A percentile compares a stretch with the other conserved stretches of the same genome.
Conservation (phyloP, 2,797 vertebrate genomes). For the Labroides dimidiatus region DNA sequence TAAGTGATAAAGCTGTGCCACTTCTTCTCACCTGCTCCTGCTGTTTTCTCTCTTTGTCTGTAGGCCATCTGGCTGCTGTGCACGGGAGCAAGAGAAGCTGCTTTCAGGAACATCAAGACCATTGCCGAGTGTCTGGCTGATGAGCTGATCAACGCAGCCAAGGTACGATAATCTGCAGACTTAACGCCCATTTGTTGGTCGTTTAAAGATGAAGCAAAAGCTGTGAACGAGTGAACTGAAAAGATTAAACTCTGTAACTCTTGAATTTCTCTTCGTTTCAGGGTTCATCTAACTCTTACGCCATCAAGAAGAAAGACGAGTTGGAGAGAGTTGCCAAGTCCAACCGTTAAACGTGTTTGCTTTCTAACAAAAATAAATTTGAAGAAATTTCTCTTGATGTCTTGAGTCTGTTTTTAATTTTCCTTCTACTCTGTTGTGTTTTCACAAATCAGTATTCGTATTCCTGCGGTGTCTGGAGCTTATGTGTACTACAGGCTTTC, state of each 20-base stretch:
- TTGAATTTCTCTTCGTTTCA: conserved; percentile 46
- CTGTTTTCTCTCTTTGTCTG: background rate
- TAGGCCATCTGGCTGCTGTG: conserved; percentile 97
- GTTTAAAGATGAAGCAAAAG: too few relatives aligned
- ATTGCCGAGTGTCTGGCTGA: conserved; percentile 95
- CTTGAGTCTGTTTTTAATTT: background rate
- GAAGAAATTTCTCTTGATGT: conserved; percentile 43
- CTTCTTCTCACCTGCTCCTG: background rate
- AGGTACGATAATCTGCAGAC: conserved; percentile 78
- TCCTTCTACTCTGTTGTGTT: too few relatives aligned
- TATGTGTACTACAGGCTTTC: too few relatives aligned
- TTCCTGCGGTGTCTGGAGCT: too few relatives aligned
- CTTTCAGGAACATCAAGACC: conserved; percentile 97
- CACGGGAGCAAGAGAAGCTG: conserved; percentile 94
- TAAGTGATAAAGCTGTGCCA: background rate
- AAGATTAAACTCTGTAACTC: background rate
- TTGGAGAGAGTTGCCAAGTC: conserved; percentile 97
- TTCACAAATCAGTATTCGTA: background rate
- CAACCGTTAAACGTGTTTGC: conserved; percentile 88
- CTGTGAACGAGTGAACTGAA: too few relatives aligned
- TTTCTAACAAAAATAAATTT: conserved; percentile 82
- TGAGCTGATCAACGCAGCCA: conserved; percentile 96
- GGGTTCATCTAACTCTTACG: conserved; percentile 97
- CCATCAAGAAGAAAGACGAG: conserved; percentile 99
- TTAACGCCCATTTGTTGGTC: too few relatives aligned